Evolutionary conservation across 2,797 vertebrate genomes (phyloP), one percentile per base, ranked within the genome.

Genomic region (Neosilurus hyrtlii): DNA sequence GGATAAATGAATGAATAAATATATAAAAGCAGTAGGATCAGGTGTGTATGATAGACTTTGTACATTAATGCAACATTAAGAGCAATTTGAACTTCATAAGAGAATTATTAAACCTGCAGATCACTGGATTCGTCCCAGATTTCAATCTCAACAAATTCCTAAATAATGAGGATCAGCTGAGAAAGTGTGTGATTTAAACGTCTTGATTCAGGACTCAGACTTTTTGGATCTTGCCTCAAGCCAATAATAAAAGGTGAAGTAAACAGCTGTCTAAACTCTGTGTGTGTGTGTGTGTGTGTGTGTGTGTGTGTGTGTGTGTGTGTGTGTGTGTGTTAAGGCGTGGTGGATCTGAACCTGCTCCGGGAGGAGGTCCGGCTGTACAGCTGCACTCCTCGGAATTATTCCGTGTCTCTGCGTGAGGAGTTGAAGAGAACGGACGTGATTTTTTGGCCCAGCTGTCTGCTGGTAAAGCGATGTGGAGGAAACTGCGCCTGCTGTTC

Each of bases 381-480:
- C 88, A 99, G 98, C 85, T 99, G 98, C 90, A 99, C 97, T 0
- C 98, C 98, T 0, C 95, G 97, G 18, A 99, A 99, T 94, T 96
- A 96, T 90, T 99, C 98, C 0, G 96, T 98, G 74, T 96, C 96
- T 0, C 88, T 99, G 88, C 93, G 98, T 30, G 98, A 99, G 91
- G 98, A 99, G 91, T 92, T 99, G 56, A 96, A 95, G 91, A 94
- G 96, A 89, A 98, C 98, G 0, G 98, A 99, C 67, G 96, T 93
- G 89, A 97, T 99, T 92, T 99, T 98, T 94, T 99, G 98, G 98
- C 98, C 98, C 0, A 93, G 95, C 89, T 99, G 98, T 88, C 95
- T 99, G 84, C 93, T 99, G 93, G 97, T 99, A 79, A 98, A 96
- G 85, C 97, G 98, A 22, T 99, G 98, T 3, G 98, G 98, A 22